These are phyloP conservation scores for Casuarius casuarius DNA, from an alignment of 2,113 vertebrate genomes.

Conservation along the genomic window DNA sequence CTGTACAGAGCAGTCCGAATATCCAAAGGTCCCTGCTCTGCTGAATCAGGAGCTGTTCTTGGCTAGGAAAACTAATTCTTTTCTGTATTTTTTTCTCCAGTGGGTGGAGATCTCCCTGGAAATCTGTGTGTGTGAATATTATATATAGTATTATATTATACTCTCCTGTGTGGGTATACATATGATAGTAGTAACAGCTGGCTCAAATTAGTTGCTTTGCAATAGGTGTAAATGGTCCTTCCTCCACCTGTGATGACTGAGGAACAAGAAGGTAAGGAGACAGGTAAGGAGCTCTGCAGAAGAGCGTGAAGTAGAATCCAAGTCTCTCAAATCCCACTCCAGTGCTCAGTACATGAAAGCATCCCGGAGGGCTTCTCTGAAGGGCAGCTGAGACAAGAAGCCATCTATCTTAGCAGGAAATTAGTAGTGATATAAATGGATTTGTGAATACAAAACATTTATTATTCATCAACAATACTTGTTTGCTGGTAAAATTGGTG, in stretches of 20 bases:
- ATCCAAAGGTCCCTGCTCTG: background rate
- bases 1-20: background rate
- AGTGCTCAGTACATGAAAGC: background rate
- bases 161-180: background rate
- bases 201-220: background rate
- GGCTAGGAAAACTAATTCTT: background rate
- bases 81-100: background rate
- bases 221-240: background rate
- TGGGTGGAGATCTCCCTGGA: background rate
- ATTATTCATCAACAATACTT: background rate
- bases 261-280: background rate
- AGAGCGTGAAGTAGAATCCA: background rate
- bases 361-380: background rate
- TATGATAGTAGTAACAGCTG: background rate
- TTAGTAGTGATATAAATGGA: background rate
- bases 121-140: background rate
- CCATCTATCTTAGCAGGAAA: background rate
- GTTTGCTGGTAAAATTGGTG: background rate
- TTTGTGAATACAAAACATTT: background rate
- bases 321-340: no score
- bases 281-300: background rate
- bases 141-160: background rate
- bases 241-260: background rate
- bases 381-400: background rate
- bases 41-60: background rate